phyloP scores from a whole-genome alignment of 1,140 invertebrate species.

The Trialeurodes vaporariorum region DNA sequence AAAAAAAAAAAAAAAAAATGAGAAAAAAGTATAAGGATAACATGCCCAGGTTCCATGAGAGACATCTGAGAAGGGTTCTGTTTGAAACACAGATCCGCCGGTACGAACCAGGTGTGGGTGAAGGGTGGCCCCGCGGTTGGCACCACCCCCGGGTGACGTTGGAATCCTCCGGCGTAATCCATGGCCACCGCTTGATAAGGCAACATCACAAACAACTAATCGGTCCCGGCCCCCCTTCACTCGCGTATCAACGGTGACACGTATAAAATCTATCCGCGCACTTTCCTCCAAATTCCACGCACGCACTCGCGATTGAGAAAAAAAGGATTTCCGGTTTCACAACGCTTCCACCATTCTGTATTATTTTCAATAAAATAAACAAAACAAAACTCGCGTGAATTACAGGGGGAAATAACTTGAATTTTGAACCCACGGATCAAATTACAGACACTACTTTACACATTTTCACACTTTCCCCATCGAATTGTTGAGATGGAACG shows the following conservation, averaged over 20 bases:
- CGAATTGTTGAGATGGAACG: too few species aligned
- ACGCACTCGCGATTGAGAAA: not conserved
- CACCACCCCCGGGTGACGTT: constrained; percentile 47
- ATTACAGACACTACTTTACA: too few species aligned
- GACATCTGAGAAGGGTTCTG: constrained; percentile 58
- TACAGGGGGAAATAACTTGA: too few species aligned
- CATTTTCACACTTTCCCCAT: too few species aligned
- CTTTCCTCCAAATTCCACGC: not conserved
- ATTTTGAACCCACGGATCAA: too few species aligned
- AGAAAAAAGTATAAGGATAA: constrained; percentile 47
- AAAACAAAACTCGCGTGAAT: too few species aligned
- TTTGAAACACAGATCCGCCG: constrained; percentile 74
- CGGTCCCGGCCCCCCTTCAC: too few species aligned
- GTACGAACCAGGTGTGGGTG: constrained; percentile 86
- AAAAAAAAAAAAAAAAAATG: constrained; percentile 4
- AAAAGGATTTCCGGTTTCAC: too few species aligned
- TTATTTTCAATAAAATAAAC: too few species aligned
- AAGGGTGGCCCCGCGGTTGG: constrained; percentile 47
- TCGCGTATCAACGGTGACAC: too few species aligned
- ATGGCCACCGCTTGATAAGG: constrained; percentile 77
- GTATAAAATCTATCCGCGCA: too few species aligned
- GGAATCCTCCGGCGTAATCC: constrained; percentile 71
- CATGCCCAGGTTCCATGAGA: constrained; percentile 83
- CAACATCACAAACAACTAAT: constrained; percentile 57
- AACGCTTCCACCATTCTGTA: too few species aligned